Percentiles rank a stretch among this genome's conserved stretches.
Evolutionary conservation across 2,797 vertebrate genomes (phyloP).

Genomic region (Pseudochirops cupreus): DNA sequence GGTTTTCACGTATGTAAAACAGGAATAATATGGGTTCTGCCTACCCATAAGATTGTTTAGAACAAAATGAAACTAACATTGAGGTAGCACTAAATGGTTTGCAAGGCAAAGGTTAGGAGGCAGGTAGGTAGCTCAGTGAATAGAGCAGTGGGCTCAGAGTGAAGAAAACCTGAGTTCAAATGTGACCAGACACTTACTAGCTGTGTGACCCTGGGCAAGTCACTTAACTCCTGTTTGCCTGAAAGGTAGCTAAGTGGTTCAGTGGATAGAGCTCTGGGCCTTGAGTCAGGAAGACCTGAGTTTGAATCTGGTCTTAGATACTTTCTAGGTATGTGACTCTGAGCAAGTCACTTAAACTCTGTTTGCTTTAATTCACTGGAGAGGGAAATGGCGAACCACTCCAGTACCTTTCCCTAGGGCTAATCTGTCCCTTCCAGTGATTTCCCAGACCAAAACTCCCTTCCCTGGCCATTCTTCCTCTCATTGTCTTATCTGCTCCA

Average conservation of each 20-base stretch:
- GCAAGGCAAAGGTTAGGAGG: background rate
- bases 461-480: too few species aligned
- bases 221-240: background rate
- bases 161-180: background rate
- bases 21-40: background rate
- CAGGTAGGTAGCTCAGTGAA: background rate
- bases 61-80: background rate
- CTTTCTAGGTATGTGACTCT: too few species aligned
- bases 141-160: background rate
- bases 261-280: background rate
- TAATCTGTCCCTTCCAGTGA: too few species aligned
- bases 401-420: background rate
- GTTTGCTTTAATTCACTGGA: background rate
- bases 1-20: background rate
- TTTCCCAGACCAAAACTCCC: too few species aligned
- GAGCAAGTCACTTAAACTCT: background rate
- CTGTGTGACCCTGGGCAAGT: background rate
- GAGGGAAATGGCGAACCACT: background rate
- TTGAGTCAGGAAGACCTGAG: background rate
- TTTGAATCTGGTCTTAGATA: background rate
- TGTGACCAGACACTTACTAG: background rate
- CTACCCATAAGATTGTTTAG: background rate
- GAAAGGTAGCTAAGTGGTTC: background rate
- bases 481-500: too few species aligned
- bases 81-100: background rate